Evolutionary conservation across 2,888 invertebrate genomes (phyloP).

Genomic region (Tachystola acroxantha): DNA sequence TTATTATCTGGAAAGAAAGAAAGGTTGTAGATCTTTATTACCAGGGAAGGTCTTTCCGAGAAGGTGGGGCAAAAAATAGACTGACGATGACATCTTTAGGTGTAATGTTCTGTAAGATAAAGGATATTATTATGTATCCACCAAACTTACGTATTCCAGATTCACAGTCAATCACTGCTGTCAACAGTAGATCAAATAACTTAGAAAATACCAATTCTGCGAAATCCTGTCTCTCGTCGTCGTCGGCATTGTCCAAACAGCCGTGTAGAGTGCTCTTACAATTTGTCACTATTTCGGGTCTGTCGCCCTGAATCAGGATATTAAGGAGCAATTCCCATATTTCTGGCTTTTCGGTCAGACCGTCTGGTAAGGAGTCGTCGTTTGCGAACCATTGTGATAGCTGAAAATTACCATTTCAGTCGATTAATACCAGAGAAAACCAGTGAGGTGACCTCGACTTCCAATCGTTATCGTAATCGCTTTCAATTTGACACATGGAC

Average conservation of each 20-base stretch:
- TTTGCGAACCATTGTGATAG: constrained; percentile 59
- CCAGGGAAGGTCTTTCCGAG: too few species aligned
- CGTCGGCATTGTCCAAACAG: constrained; percentile 45
- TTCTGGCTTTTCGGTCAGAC: constrained; percentile 40
- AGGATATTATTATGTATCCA: too few species aligned
- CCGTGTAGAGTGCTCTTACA: constrained; percentile 44
- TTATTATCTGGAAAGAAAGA: constrained; percentile 45
- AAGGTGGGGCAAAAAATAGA: too few species aligned
- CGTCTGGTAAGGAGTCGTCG: constrained; percentile 52
- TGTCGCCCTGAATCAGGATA: constrained; percentile 41
- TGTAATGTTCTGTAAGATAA: too few species aligned
- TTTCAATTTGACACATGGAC: too few species aligned
- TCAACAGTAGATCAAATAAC: constrained; percentile 52
- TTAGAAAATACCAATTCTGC: constrained; percentile 46
- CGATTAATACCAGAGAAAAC: too few species aligned
- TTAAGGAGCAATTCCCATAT: constrained; percentile 58
- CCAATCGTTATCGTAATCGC: too few species aligned
- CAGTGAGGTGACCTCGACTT: too few species aligned
- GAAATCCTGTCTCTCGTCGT: constrained; percentile 39
- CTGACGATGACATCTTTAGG: too few species aligned
- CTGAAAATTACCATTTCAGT: constrained; percentile 38
- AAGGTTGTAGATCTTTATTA: not conserved
- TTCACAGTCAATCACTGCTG: constrained; percentile 45
- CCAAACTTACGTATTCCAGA: constrained; percentile 50
- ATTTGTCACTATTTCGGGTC: constrained; percentile 34